Evolutionary conservation across 2,888 invertebrate genomes (phyloP), one percentile per base, ranked within the genome.

Genomic region (Arge pagana): DNA sequence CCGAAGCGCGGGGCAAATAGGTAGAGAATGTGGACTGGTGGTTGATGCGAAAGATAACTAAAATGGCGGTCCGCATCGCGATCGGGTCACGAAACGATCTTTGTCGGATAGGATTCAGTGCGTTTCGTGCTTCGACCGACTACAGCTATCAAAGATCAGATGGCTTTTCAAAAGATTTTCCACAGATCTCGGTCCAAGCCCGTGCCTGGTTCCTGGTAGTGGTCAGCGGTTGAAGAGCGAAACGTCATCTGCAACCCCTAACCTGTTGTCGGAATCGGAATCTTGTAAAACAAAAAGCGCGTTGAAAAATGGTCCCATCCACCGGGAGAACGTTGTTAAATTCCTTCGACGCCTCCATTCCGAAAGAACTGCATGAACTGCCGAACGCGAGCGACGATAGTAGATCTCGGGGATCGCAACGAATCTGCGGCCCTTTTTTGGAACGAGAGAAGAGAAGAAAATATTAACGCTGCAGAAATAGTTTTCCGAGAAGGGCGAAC

Each of bases 41-140:
- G 31, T 42, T 18, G 13, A 26, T 30, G 33, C 33, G 45, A 21
- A 18, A 45, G 23, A 11, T 26, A 40, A 33, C 30, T 19, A 45
- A 45, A 33, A 45, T 33, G 45, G 35, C 45, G 31, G 45, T 16
- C 18, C 31, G 35, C 33, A 45, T 45, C 45, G 45, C 45, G 45
- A 45, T 45, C 35, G 45, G 45, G 33, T 45, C 45, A 45, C 45
- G 45, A 16, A 45, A 59, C 60, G 68, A 69, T 71, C 63, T 63
- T 67, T 63, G 57, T 56, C 62, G 56, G 71, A 70, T 71, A 71
- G 65, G 63, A 36, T 50, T 41, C 51, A 55, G 52, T 66, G 64
- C 63, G 58, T 67, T 67, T 60, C 63, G 64, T 67, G 65, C 58
- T 65, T 60, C 61, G 62, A 31, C 21, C 52, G 55, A 55, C 52